Base-by-base conservation (phyloP, 2,888 invertebrate genomes). In the Anorthoa munda region DNA sequence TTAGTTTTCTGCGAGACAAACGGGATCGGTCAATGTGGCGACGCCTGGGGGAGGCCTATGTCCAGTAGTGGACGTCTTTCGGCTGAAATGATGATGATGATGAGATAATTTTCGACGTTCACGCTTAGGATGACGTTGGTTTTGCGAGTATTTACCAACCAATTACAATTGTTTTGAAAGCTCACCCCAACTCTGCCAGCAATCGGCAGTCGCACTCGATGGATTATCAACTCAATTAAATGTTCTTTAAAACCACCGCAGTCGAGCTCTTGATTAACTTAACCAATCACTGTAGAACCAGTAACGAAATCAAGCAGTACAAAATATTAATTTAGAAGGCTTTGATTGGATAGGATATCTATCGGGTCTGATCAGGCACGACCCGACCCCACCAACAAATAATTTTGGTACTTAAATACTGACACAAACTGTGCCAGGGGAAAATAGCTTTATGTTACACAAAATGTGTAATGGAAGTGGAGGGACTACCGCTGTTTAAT, bases 331-430 rank as follows among this genome's bases (percentile, higher is more conserved):
- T 66, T 66, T 83, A 81, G 78, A 84, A 70, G 76, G 79, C 77
- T 83, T 77, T 87, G 84, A 84, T 78, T 84, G 84, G 86, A 88
- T 86, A 87, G 77, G 76, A 79, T 90, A 89, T 78, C 75, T 69
- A 58, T 89, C 81, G 76, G 82, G 80, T 74, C 71, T 85, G 79
- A 88, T 85, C 86, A 78, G 84, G 7, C 88, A 87, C 87, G 77
- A 88, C 55, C 74, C 75, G 39, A 61, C 81, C 83, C 84, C 72
- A 81, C 77, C 78, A 86, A 86, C 81, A 78, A 75, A 82, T 88
- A 88, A 90, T 90, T 88, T 79, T 84, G 76, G 63, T 39, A 39
- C 39, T 39, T 66, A 65, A 75, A 69, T 45, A 77, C 64, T 84
- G 85, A 80, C 85, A 78, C 66, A 69, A 79, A 77, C 82, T 82